Evolutionary conservation across 2,888 invertebrate species (phyloP).

Genomic region (Phaonia tiefii): DNA sequence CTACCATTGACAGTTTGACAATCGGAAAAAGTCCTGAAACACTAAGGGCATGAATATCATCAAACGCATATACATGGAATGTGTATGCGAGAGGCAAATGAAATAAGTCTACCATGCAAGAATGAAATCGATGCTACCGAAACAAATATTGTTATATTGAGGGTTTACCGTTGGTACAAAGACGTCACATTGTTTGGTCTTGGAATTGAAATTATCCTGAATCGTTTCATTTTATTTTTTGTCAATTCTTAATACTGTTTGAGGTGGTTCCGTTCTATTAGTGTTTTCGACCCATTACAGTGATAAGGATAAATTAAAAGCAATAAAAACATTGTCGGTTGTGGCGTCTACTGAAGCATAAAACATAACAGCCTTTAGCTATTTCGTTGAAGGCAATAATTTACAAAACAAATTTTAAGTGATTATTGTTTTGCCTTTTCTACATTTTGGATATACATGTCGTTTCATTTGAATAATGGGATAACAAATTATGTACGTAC

Average conservation of each 20-base stretch:
- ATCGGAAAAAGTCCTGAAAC: conserved; percentile 27
- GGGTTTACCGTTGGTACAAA: conserved; percentile 9
- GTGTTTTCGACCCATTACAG: too few species aligned
- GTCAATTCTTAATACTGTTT: too few species aligned
- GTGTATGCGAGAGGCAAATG: too few species aligned
- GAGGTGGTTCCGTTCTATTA: too few species aligned
- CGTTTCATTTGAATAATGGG: background rate
- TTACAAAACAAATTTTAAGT: conserved; percentile 27
- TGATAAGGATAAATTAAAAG: too few species aligned
- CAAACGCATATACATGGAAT: too few species aligned
- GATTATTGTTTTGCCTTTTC: conserved; percentile 6
- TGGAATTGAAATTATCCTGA: conserved; percentile 17
- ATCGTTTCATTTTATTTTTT: too few species aligned
- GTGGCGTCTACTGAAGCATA: conserved; percentile 31
- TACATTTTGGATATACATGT: conserved; percentile 2
- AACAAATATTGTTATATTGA: conserved; percentile 4
- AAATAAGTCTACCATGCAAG: background rate
- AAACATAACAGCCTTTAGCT: conserved; percentile 8
- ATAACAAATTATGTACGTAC: too few species aligned
- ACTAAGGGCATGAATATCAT: too few species aligned
- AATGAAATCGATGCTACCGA: background rate
- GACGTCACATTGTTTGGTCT: background rate
- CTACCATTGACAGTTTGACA: conserved; percentile 33
- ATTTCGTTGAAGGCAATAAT: conserved; percentile 22
- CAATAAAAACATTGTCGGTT: conserved; percentile 41